phyloP scores from a whole-genome alignment of 2,888 invertebrate genomes.

The Neria commutata region DNA sequence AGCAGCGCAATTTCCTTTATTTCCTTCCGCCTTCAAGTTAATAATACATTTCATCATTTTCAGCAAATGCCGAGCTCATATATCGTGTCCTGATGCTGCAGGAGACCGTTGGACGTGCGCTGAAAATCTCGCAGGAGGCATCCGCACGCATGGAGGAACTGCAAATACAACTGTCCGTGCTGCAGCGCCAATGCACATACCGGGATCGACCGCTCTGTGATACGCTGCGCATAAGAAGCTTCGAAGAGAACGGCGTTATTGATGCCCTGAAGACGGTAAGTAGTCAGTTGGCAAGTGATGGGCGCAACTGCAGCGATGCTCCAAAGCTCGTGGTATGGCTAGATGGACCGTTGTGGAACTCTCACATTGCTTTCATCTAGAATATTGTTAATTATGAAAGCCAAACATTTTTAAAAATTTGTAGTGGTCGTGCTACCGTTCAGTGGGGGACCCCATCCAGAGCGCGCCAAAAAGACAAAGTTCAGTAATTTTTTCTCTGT shows the following conservation, averaged over 20 bases:
- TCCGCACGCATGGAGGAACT: constrained; percentile 62
- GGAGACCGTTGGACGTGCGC: constrained; percentile 58
- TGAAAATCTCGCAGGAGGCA: constrained; percentile 61
- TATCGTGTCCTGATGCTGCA: constrained; percentile 61
- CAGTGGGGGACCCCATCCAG: too few species aligned
- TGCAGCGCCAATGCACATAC: constrained; percentile 69
- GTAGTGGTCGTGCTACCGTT: too few species aligned
- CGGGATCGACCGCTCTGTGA: constrained; percentile 78
- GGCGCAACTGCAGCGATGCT: too few species aligned
- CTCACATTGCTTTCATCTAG: too few species aligned
- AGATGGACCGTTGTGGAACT: too few species aligned
- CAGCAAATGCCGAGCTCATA: constrained; percentile 61
- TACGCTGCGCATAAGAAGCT: constrained; percentile 73
- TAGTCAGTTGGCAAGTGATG: constrained; percentile 12
- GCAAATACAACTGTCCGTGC: constrained; percentile 61
- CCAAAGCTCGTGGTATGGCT: too few species aligned
- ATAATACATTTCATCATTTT: constrained; percentile 20
- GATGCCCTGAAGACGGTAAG: constrained; percentile 61
- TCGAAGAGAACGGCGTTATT: constrained; percentile 65
- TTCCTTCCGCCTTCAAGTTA: neutral
- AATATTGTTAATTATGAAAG: too few species aligned
- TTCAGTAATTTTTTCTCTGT: neutral
- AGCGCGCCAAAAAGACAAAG: neutral
- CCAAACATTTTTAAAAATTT: too few species aligned
- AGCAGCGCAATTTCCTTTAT: constrained; percentile 10